These are phyloP conservation scores for Melanocharis versteri DNA, from an alignment of 2,113 vertebrate species.

Conservation along the genomic window DNA sequence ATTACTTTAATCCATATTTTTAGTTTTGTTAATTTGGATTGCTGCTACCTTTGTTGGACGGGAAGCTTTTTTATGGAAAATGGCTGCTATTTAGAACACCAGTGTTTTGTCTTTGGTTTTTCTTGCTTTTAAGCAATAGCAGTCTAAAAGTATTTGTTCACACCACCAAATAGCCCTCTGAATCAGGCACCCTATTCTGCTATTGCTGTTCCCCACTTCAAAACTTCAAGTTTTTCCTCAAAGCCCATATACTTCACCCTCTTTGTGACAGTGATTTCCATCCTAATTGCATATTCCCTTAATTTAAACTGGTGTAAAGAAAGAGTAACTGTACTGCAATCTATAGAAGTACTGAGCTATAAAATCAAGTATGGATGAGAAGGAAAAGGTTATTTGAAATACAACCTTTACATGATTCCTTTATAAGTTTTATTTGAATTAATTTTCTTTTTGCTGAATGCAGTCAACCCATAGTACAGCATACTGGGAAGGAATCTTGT, in stretches of 20 bases:
- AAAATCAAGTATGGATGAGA: background rate
- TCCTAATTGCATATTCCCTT: background rate
- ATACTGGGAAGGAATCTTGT: background rate
- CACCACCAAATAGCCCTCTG: background rate
- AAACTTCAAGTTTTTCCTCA: background rate
- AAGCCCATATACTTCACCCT: background rate
- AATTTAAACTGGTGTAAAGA: background rate
- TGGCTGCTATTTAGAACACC: background rate
- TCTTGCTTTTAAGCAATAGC: background rate
- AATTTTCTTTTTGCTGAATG: background rate
- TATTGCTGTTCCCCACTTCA: background rate
- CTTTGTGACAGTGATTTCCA: background rate
- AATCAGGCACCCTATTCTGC: background rate
- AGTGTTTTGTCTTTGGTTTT: background rate
- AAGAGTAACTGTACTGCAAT: background rate
- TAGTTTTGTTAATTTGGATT: background rate
- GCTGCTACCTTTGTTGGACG: background rate
- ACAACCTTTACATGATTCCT: background rate
- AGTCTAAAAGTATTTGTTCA: background rate
- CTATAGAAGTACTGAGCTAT: background rate
- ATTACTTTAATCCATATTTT: background rate
- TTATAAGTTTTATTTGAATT: background rate
- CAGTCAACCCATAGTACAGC: background rate
- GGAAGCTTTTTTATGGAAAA: background rate
- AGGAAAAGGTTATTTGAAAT: background rate